phyloP scores from a whole-genome alignment of 2,113 vertebrate species.

The Sciurus niger region DNA sequence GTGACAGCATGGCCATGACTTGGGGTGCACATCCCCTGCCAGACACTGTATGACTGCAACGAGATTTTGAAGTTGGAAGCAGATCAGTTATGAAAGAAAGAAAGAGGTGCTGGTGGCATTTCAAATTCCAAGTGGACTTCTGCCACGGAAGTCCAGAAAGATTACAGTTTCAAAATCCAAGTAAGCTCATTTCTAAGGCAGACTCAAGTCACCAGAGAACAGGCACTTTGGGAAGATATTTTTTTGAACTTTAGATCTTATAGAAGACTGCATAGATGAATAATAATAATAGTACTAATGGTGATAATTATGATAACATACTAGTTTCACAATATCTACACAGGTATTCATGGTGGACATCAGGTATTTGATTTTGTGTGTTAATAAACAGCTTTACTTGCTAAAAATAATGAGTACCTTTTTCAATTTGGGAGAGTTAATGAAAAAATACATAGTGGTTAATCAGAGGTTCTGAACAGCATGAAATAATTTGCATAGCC shows the following conservation, averaged over 20 bases:
- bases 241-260: background rate
- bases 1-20: background rate
- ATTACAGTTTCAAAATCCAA: background rate
- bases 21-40: slow-evolving; percentile 31
- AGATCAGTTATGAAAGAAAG: slow-evolving; percentile 23
- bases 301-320: no score
- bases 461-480: background rate
- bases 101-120: background rate
- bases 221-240: background rate
- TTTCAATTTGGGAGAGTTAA: background rate
- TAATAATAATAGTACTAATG: background rate
- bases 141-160: background rate
- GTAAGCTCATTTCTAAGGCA: background rate
- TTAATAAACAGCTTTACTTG: background rate
- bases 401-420: background rate
- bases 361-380: background rate
- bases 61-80: slow-evolving; percentile 65
- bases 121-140: background rate
- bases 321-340: background rate
- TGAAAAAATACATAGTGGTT: background rate
- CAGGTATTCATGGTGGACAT: background rate
- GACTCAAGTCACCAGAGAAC: background rate
- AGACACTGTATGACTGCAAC: slow-evolving; percentile 37
- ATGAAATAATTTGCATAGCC: rapidly evolving
- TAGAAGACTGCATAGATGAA: background rate